These are phyloP conservation scores for Aurelia aurita DNA, from an alignment of 30 jellyfish, hydroid and myxozoan genomes.

Conservation along the genomic window DNA sequence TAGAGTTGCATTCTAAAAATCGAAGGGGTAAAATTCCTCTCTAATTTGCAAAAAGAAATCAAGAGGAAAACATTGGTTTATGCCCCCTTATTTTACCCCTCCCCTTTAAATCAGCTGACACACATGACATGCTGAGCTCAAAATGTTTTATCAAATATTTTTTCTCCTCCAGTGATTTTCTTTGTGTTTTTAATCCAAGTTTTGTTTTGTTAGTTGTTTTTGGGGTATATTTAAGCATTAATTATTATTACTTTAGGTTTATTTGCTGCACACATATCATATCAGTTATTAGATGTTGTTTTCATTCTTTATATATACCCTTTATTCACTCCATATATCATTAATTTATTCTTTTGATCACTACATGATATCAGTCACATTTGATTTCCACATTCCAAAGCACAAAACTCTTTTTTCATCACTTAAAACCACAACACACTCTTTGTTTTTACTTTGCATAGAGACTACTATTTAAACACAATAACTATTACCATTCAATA, in stretches of 20 bases:
- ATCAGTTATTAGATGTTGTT: not conserved
- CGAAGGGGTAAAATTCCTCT: too few relatives aligned
- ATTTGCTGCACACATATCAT: constrained; percentile 25
- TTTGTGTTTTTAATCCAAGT: constrained; percentile 3
- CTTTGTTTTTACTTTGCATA: constrained; percentile 47
- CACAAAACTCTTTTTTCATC: constrained; percentile 19
- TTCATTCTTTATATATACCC: not conserved
- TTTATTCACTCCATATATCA: constrained; percentile 30
- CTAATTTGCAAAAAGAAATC: too few relatives aligned
- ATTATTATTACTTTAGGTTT: not conserved
- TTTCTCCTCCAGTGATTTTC: constrained; percentile 2
- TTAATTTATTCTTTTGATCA: constrained; percentile 27
- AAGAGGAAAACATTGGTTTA: too few relatives aligned
- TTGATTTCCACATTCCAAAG: constrained; percentile 34
- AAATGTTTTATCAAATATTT: not conserved
- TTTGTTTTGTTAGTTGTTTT: not conserved
- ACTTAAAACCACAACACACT: constrained; percentile 36
- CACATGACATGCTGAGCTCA: not conserved
- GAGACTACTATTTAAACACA: constrained; percentile 57
- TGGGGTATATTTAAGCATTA: constrained; percentile 28
- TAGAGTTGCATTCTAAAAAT: too few relatives aligned
- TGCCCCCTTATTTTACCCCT: not conserved
- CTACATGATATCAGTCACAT: not conserved
- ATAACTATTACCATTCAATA: constrained; percentile 38
- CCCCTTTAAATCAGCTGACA: not conserved